A percentile compares a stretch with the other conserved stretches of the same genome.
Evolutionary conservation across 2,888 invertebrate species (phyloP).

Genomic region (Omphaloscelis lunosa): DNA sequence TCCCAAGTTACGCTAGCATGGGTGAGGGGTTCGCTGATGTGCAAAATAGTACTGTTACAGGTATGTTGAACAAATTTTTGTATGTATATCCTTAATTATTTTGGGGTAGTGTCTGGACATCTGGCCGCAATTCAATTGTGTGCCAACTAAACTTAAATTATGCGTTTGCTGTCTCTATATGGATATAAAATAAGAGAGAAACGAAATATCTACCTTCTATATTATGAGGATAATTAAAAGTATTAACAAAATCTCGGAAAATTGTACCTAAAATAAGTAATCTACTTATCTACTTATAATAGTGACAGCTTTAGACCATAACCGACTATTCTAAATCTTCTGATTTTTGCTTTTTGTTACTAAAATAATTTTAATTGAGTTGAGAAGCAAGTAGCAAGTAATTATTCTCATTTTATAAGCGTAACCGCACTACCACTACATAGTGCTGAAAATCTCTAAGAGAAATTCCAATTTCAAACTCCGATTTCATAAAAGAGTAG

Average conservation of each 20-base stretch:
- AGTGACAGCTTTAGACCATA: neutral
- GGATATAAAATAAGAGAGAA: neutral
- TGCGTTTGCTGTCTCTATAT: neutral
- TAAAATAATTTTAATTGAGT: neutral
- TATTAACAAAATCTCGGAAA: neutral
- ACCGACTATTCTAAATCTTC: neutral
- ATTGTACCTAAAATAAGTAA: neutral
- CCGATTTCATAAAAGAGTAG: neutral
- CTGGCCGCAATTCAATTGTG: neutral
- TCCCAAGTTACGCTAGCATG: constrained; percentile 93
- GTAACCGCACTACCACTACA: neutral
- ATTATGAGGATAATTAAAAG: neutral
- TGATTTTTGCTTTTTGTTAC: neutral
- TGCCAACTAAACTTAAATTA: neutral
- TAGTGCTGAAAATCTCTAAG: neutral
- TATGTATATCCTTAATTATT: neutral
- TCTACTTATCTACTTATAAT: neutral
- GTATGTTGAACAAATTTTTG: constrained; percentile 84
- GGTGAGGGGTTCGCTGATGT: constrained; percentile 94
- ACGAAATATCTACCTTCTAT: neutral
- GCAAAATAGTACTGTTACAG: constrained; percentile 93
- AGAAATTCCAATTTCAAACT: neutral
- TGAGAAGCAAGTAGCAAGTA: neutral
- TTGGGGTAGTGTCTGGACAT: neutral
- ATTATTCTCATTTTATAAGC: neutral